Conservation (phyloP, 2,888 invertebrate species). For the Gandaritis pyraliata region DNA sequence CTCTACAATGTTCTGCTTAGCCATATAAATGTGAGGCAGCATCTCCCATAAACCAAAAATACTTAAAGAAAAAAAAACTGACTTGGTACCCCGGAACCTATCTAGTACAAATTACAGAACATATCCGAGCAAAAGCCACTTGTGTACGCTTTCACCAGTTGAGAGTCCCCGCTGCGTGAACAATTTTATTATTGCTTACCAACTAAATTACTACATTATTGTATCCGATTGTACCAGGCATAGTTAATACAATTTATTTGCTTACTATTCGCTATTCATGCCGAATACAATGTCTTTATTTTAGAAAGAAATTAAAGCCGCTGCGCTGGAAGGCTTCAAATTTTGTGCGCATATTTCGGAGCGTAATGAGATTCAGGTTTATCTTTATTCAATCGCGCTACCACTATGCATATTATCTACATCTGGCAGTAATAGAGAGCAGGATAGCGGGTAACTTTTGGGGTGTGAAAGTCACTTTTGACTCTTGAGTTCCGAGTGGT, state of each 20-base stretch:
- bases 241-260: slow-evolving; percentile 46
- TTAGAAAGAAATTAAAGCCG: slow-evolving; percentile 50
- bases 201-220: slow-evolving; percentile 9
- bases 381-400: slow-evolving; percentile 41
- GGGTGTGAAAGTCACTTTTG: slow-evolving; percentile 18
- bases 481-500: background rate
- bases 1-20: background rate
- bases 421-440: slow-evolving; percentile 5
- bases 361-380: slow-evolving; percentile 38
- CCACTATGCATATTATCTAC: slow-evolving; percentile 3
- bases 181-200: slow-evolving; percentile 6
- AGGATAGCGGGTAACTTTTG: slow-evolving; percentile 3
- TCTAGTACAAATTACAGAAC: too few species aligned
- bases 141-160: background rate
- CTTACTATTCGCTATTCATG: slow-evolving; percentile 50
- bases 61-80: too few species aligned
- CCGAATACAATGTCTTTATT: slow-evolving; percentile 58
- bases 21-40: too few species aligned
- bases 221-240: slow-evolving; percentile 7
- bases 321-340: slow-evolving; percentile 25
- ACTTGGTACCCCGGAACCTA: too few species aligned
- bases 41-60: too few species aligned
- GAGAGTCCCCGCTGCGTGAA: background rate
- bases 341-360: slow-evolving; percentile 33
- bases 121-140: background rate